Evolutionary conservation across 2,888 invertebrate genomes (phyloP), one percentile per base, ranked within the genome.

Genomic region (Kryphioiulus occultus): DNA sequence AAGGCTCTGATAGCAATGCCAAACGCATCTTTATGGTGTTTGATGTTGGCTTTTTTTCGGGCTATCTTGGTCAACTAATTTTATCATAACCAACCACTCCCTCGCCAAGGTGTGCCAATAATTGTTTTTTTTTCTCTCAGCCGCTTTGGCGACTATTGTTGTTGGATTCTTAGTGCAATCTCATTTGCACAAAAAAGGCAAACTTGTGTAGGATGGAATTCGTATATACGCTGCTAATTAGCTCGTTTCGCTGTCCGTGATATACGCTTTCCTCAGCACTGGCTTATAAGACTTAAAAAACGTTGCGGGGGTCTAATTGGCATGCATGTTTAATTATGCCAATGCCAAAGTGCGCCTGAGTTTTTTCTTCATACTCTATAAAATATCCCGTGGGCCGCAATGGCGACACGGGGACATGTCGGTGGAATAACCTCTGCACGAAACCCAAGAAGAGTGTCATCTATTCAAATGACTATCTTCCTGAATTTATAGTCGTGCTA

Each of bases 271-370:
- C n/a, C 59, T n/a, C 22, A n/a, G n/a, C n/a, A n/a, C n/a, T n/a
- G 68, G 10, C 68, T 68, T 68, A 68, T 22, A 26, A 22, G 68
- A 26, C 68, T 68, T 59, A 3, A 68, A 68, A 68, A 59, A 19
- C 68, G 7, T 68, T 26, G 68, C 68, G 68, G 68, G 68, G 22
- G 68, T 68, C 59, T 59, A 59, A 68, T 68, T 26, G 26, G 68
- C 68, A 26, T 68, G 68, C 68, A 68, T 68, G 68, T 68, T 68
- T 68, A 68, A 68, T 68, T 68, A 68, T 68, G 26, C 68, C 68
- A 68, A 68, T 68, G 68, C 68, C 68, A 68, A 68, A 68, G 68
- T 68, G 68, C 68, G 26, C 26, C 68, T 68, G 22, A 68, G 19
- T 22, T 68, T 26, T 22, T 59, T 59, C 10, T 22, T 47, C 39